These are phyloP conservation scores for Parnassius smintheus DNA, from an alignment of 2,888 invertebrate species.

Conservation along the genomic window DNA sequence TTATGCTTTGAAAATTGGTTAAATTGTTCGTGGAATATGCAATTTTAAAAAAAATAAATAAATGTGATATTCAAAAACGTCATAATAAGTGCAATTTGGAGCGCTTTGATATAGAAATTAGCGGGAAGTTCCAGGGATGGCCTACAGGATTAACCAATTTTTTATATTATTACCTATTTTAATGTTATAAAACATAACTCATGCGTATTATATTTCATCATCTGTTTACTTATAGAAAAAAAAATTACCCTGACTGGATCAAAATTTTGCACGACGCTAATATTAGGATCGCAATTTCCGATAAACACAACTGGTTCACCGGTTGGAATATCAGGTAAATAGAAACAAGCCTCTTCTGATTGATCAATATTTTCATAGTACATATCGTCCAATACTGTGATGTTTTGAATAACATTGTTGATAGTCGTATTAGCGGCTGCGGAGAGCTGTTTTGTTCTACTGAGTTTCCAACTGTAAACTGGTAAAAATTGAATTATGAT, in stretches of 20 bases:
- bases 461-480: conserved; percentile 73
- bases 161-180: too few species aligned
- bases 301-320: conserved; percentile 53
- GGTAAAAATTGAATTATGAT: conserved; percentile 13
- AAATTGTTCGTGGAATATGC: too few species aligned
- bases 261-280: conserved; percentile 54
- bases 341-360: conserved; percentile 57
- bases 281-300: conserved; percentile 57
- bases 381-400: conserved; percentile 47
- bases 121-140: too few species aligned
- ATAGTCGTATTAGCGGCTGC: conserved; percentile 41
- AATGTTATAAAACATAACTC: too few species aligned
- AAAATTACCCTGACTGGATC: conserved; percentile 41
- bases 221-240: neutral
- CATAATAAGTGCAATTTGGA: too few species aligned
- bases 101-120: too few species aligned
- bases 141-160: too few species aligned
- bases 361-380: conserved; percentile 59
- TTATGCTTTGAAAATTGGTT: too few species aligned
- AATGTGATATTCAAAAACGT: too few species aligned
- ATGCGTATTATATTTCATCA: neutral
- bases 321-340: conserved; percentile 50
- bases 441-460: conserved; percentile 47
- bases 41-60: too few species aligned
- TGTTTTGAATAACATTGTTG: conserved; percentile 38